Conservation (phyloP, 2,113 vertebrate species). For the Megaceryle maxima region DNA sequence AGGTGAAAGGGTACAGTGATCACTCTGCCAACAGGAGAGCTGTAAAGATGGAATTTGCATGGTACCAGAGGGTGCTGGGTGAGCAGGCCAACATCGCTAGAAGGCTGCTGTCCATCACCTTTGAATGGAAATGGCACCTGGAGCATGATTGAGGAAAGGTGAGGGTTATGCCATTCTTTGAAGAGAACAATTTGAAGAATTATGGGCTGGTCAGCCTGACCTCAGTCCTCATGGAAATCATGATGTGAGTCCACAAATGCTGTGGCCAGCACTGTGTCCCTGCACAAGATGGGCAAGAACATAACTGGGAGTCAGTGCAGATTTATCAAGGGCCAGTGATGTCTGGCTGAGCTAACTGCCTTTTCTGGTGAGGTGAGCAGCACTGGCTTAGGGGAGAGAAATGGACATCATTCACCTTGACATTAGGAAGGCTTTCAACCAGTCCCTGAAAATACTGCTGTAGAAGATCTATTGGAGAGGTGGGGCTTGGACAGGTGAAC, state of each 20-base stretch:
- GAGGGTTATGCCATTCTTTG: background rate
- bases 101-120: background rate
- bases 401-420: background rate
- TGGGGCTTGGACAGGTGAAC: background rate
- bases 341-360: background rate
- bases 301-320: background rate
- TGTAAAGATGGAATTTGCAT: background rate
- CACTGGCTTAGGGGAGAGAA: background rate
- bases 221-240: background rate
- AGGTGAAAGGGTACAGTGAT: background rate
- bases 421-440: background rate
- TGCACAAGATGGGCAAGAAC: background rate
- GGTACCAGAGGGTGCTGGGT: accelerated
- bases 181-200: background rate
- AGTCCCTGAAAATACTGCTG: background rate
- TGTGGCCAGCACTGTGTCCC: background rate
- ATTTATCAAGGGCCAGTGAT: background rate
- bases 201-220: background rate
- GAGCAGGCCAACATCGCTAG: background rate
- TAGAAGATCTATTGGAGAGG: background rate
- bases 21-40: background rate
- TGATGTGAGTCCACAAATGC: background rate
- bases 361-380: background rate
- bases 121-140: background rate
- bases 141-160: background rate